Evolutionary conservation across 2,888 invertebrate species (phyloP).

Genomic region (Pseudoips prasinana): DNA sequence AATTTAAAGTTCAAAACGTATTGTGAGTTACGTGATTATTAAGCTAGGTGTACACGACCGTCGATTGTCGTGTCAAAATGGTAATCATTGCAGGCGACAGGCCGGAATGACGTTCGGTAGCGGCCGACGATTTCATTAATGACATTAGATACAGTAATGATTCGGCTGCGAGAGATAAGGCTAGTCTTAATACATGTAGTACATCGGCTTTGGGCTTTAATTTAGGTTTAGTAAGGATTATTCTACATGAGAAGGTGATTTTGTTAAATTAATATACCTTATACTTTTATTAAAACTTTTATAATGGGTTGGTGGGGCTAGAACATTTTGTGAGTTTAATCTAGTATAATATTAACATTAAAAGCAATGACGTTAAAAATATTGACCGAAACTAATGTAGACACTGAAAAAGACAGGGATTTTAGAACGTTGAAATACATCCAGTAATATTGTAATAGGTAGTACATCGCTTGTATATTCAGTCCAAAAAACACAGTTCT

Average conservation of each 20-base stretch:
- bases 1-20: constrained; percentile 10
- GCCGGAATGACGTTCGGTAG: constrained; percentile 63
- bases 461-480: too few species aligned
- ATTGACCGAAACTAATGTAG: too few species aligned
- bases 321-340: too few species aligned
- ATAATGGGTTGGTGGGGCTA: too few species aligned
- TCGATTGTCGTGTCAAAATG: constrained; percentile 42
- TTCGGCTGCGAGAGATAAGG: constrained; percentile 28
- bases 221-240: constrained; percentile 15
- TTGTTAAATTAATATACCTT: too few species aligned
- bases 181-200: constrained; percentile 19
- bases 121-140: constrained; percentile 67
- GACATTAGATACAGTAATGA: constrained; percentile 69
- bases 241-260: constrained; percentile 13
- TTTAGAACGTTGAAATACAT: too few species aligned
- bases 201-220: constrained; percentile 16
- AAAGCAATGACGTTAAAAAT: too few species aligned
- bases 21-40: constrained; percentile 10
- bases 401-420: too few species aligned
- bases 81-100: constrained; percentile 49
- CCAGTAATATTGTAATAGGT: too few species aligned
- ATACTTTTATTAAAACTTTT: too few species aligned
- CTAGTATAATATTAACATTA: too few species aligned
- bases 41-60: constrained; percentile 19
- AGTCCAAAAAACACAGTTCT: too few species aligned